phyloP scores from a whole-genome alignment of 2,888 invertebrate genomes.

The Tanytarsus gracilentus region DNA sequence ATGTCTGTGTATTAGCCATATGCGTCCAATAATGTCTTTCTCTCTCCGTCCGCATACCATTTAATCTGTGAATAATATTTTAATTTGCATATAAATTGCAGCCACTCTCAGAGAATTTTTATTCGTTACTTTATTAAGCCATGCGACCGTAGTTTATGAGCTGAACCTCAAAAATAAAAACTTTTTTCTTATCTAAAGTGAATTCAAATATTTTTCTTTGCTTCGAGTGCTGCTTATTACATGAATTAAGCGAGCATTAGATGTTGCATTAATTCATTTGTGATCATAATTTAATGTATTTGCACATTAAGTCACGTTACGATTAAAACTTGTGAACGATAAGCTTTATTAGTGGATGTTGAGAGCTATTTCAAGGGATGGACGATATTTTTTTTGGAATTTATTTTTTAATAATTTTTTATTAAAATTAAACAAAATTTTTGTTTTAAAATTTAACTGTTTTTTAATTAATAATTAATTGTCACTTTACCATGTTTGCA shows the following conservation, averaged over 20 bases:
- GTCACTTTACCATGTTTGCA: not conserved
- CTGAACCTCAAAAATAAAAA: conserved; percentile 35
- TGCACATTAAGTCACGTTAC: conserved; percentile 7
- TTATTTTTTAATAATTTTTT: no score
- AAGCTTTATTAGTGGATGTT: no score
- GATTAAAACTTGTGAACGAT: conserved; percentile 1
- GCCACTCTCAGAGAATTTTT: conserved; percentile 19
- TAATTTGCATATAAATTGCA: conserved; percentile 29
- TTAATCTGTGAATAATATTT: conserved; percentile 29
- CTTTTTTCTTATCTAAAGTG: conserved; percentile 31
- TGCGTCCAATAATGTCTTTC: no score
- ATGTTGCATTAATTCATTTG: not conserved
- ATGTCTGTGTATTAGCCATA: no score
- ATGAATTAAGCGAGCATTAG: conserved; percentile 24
- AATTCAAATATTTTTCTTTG: conserved; percentile 22
- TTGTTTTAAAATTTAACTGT: no score
- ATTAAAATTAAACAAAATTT: no score
- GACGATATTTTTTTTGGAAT: no score
- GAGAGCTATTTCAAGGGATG: no score
- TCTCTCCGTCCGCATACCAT: not conserved
- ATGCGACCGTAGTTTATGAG: no score
- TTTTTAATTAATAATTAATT: no score
- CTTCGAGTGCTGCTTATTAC: conserved; percentile 12
- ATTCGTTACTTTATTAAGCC: conserved; percentile 9
- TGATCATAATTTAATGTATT: conserved; percentile 8